These are phyloP conservation scores for Syrrhaptes paradoxus DNA, from an alignment of 2,113 vertebrate genomes.

Conservation along the genomic window DNA sequence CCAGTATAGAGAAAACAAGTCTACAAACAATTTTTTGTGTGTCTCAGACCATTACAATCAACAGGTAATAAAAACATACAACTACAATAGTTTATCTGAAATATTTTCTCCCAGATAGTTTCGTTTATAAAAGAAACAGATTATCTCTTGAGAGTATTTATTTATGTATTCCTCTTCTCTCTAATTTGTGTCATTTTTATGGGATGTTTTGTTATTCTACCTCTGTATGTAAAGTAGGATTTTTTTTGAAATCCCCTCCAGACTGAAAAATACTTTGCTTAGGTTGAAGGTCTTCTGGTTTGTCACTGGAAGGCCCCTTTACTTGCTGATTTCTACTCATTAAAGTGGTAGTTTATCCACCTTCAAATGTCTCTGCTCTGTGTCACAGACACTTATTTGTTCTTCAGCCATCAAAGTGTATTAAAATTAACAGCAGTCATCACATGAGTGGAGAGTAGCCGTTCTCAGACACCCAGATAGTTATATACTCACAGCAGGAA, in stretches of 20 bases:
- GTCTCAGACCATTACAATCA: background rate
- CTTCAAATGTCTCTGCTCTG: slow-evolving; percentile 78
- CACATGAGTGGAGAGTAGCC: slow-evolving; percentile 75
- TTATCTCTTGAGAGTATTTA: background rate
- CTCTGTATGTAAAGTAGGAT: background rate
- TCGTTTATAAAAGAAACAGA: background rate
- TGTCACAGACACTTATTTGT: slow-evolving; percentile 89
- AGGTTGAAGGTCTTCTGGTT: slow-evolving; percentile 64
- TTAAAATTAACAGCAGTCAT: slow-evolving; percentile 87
- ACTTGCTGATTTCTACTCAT: slow-evolving; percentile 86
- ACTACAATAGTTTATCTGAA: background rate
- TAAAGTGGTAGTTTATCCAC: slow-evolving; percentile 83
- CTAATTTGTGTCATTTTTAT: background rate
- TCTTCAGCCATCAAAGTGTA: slow-evolving; percentile 86
- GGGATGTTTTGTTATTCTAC: background rate
- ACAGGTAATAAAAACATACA: slow-evolving; percentile 16
- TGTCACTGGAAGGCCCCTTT: slow-evolving; percentile 65
- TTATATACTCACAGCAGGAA: slow-evolving; percentile 79
- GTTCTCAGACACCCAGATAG: slow-evolving; percentile 66
- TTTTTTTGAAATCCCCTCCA: background rate
- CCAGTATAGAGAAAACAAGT: background rate
- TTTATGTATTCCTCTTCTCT: background rate
- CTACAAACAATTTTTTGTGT: background rate
- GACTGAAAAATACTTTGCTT: slow-evolving; percentile 20
- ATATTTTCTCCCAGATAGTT: background rate